Percentiles rank a stretch among this genome's conserved stretches.
These are phyloP conservation scores for Caenorhabditis doughertyi DNA, from an alignment of 2,888 invertebrate species.

Conservation along the genomic window DNA sequence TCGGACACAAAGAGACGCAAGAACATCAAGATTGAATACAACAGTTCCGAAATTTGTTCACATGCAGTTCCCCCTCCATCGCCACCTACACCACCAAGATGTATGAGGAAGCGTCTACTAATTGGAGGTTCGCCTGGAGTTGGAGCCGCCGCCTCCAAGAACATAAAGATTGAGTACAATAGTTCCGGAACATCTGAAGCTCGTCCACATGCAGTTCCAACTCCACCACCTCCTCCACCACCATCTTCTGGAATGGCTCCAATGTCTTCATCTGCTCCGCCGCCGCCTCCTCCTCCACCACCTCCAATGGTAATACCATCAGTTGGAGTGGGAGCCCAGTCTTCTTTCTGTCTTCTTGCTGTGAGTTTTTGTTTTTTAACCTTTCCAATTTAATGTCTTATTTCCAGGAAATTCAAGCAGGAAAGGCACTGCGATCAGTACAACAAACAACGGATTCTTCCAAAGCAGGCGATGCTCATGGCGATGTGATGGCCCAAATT, in stretches of 20 bases:
- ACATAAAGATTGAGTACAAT: constrained; percentile 62
- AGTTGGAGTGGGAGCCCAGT: constrained; percentile 67
- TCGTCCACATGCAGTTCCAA: constrained; percentile 66
- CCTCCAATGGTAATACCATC: constrained; percentile 32
- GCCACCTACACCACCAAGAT: no score
- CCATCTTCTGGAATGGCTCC: constrained; percentile 66
- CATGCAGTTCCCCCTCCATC: no score
- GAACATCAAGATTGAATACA: constrained; percentile 61
- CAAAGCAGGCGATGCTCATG: constrained; percentile 83
- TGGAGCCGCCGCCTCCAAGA: no score
- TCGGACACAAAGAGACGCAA: constrained; percentile 57
- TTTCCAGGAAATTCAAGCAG: constrained; percentile 75
- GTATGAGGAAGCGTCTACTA: no score
- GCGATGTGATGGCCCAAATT: constrained; percentile 89
- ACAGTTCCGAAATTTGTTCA: no score
- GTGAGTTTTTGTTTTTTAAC: constrained; percentile 53
- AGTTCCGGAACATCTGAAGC: constrained; percentile 17
- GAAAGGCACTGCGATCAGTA: constrained; percentile 67
- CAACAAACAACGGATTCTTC: constrained; percentile 34
- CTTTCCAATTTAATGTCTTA: no score
- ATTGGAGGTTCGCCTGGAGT: no score
- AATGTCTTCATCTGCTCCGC: constrained; percentile 70
- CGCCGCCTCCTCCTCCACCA: constrained; percentile 66
- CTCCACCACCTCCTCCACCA: constrained; percentile 79
- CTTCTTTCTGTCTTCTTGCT: constrained; percentile 76